phyloP scores from a whole-genome alignment of 2,113 vertebrate species.

The Vombatus ursinus region DNA sequence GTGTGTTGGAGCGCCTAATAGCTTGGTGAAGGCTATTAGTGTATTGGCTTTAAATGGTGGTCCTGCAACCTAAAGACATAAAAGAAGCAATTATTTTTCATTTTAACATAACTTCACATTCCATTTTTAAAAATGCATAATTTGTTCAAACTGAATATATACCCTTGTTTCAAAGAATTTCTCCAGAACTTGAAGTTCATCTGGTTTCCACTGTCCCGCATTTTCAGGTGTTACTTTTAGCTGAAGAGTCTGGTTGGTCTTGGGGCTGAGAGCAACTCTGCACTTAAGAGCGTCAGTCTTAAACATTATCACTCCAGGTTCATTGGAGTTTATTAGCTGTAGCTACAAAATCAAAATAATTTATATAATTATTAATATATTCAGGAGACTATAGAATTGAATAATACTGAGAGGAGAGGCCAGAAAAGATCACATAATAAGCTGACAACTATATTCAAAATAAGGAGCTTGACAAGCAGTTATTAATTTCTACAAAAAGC shows the following conservation, averaged over 20 bases:
- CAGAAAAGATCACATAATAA: constrained; percentile 46
- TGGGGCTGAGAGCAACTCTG: constrained; percentile 97
- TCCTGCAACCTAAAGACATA: constrained; percentile 92
- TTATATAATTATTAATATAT: constrained; percentile 31
- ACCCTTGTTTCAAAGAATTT: constrained; percentile 99
- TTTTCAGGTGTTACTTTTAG: constrained; percentile 99
- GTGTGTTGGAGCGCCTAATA: constrained; percentile 95
- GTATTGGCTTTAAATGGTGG: constrained; percentile 99
- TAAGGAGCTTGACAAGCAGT: background rate
- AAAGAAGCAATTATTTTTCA: constrained; percentile 67
- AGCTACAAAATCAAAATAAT: constrained; percentile 84
- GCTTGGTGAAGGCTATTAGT: constrained; percentile 98
- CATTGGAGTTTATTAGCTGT: constrained; percentile 96
- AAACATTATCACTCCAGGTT: constrained; percentile 99
- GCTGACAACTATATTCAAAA: constrained; percentile 18
- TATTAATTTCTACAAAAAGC: background rate
- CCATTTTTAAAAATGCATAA: background rate
- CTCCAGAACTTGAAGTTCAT: constrained; percentile 97
- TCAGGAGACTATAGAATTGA: constrained; percentile 18
- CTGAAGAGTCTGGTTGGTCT: constrained; percentile 98
- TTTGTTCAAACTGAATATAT: constrained; percentile 69
- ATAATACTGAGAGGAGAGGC: constrained; percentile 17
- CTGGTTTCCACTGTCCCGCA: constrained; percentile 96
- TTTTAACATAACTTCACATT: constrained; percentile 6
- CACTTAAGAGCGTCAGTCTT: constrained; percentile 98